Conservation (phyloP, 1,140 invertebrate genomes). For the Heterodera carotae region DNA sequence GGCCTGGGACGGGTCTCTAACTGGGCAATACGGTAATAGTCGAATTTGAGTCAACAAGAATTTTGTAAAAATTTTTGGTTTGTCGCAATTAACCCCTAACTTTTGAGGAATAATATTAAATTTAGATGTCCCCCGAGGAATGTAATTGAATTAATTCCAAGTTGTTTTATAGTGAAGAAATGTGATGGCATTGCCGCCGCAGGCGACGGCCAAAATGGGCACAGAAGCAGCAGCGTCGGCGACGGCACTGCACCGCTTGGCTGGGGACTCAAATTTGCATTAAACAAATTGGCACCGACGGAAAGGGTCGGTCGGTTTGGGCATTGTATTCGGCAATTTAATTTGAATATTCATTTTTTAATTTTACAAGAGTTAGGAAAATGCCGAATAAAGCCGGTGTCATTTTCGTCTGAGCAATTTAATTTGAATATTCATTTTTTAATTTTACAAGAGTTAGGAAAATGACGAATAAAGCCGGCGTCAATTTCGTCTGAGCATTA, state of each 20-base stretch:
- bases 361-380: not conserved
- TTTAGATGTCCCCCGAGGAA: not conserved
- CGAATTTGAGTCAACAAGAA: too few species aligned
- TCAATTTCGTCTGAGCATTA: too few species aligned
- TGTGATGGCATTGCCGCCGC: not conserved
- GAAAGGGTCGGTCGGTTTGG: slow-evolving; percentile 10
- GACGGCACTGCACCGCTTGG: not conserved
- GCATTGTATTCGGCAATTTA: too few species aligned
- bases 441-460: not conserved
- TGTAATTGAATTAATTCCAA: not conserved
- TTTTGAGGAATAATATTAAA: not conserved
- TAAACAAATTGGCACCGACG: not conserved
- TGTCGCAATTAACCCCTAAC: too few species aligned
- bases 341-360: not conserved
- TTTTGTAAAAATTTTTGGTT: not conserved
- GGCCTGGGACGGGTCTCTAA: too few species aligned
- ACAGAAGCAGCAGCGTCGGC: not conserved
- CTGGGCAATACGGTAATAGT: too few species aligned
- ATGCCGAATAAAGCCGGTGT: not conserved
- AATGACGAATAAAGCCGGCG: not conserved
- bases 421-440: too few species aligned
- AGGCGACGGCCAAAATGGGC: too few species aligned
- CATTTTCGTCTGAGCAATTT: not conserved
- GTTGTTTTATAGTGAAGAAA: slow-evolving; percentile 5
- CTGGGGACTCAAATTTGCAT: slow-evolving; percentile 2